phyloP scores from a whole-genome alignment of 2,113 vertebrate species.

The Tetrao urogallus region DNA sequence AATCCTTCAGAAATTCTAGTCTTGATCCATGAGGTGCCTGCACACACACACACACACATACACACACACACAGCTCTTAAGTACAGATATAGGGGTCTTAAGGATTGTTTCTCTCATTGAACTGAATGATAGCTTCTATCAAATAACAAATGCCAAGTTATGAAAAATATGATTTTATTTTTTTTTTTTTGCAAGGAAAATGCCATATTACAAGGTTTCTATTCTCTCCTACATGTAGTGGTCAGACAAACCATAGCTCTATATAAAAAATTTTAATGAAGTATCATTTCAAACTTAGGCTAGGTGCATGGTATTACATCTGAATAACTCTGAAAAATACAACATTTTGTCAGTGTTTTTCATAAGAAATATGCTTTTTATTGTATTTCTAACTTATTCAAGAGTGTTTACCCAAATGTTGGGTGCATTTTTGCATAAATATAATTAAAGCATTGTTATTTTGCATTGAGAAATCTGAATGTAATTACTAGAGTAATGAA shows the following conservation, averaged over 20 bases:
- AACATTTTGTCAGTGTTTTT: not conserved
- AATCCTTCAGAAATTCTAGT: not conserved
- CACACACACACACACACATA: not conserved
- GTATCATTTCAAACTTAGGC: not conserved
- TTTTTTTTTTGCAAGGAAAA: not conserved
- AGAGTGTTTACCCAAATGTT: slow-evolving; percentile 11
- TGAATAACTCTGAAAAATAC: not conserved
- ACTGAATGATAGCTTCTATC: not conserved
- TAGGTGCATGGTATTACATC: not conserved
- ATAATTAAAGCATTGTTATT: slow-evolving; percentile 19
- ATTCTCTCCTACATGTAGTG: not conserved
- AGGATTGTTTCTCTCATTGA: not conserved
- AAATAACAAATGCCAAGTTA: not conserved
- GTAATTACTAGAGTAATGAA: not conserved
- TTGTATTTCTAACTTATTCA: not conserved
- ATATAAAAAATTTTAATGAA: not conserved
- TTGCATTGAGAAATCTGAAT: not conserved
- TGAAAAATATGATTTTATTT: not conserved
- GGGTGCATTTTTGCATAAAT: slow-evolving; percentile 3
- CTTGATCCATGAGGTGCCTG: not conserved
- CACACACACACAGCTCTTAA: not conserved
- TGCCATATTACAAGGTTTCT: not conserved
- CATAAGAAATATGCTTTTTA: not conserved
- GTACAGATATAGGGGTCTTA: not conserved
- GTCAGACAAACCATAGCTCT: not conserved